A percentile compares a stretch with the other conserved stretches of the same genome.
These are phyloP conservation scores for Pyralis farinalis DNA, from an alignment of 2,888 invertebrate species.

Conservation along the genomic window DNA sequence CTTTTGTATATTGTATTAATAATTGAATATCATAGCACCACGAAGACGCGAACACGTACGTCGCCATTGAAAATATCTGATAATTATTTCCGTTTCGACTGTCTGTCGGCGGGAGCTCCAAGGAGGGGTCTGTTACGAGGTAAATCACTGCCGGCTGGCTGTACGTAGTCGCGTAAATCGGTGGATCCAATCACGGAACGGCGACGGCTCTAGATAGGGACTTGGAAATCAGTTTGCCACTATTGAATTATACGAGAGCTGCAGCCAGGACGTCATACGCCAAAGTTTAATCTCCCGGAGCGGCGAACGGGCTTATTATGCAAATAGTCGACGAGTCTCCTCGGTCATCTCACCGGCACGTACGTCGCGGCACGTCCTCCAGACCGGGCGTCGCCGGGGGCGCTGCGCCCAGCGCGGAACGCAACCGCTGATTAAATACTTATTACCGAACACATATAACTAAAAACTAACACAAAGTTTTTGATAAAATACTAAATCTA, in stretches of 20 bases:
- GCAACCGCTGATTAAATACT: too few species aligned
- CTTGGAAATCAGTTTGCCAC: constrained; percentile 73
- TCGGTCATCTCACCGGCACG: constrained; percentile 66
- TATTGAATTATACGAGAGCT: constrained; percentile 76
- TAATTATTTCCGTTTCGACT: constrained; percentile 55
- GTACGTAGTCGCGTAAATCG: constrained; percentile 45
- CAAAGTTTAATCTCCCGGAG: constrained; percentile 75
- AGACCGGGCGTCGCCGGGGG: constrained; percentile 14
- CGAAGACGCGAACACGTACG: not conserved
- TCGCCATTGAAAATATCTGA: constrained; percentile 33
- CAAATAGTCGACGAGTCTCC: constrained; percentile 63
- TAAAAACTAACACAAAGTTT: too few species aligned
- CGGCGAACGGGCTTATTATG: constrained; percentile 73
- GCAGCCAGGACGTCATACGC: constrained; percentile 71
- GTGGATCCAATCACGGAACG: constrained; percentile 56
- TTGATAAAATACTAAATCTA: too few species aligned
- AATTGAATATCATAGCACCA: constrained; percentile 37
- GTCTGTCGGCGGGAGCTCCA: constrained; percentile 40
- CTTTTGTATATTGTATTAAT: constrained; percentile 45
- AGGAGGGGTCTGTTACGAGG: constrained; percentile 45
- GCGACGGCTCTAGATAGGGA: constrained; percentile 43
- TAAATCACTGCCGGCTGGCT: constrained; percentile 42
- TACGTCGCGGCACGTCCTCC: constrained; percentile 41
- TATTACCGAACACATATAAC: too few species aligned
- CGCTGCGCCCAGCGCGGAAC: constrained; percentile 9